Evolutionary conservation across 2,113 vertebrate species (phyloP), one percentile per base, ranked within the genome.

Genomic region (Octodon degus): DNA sequence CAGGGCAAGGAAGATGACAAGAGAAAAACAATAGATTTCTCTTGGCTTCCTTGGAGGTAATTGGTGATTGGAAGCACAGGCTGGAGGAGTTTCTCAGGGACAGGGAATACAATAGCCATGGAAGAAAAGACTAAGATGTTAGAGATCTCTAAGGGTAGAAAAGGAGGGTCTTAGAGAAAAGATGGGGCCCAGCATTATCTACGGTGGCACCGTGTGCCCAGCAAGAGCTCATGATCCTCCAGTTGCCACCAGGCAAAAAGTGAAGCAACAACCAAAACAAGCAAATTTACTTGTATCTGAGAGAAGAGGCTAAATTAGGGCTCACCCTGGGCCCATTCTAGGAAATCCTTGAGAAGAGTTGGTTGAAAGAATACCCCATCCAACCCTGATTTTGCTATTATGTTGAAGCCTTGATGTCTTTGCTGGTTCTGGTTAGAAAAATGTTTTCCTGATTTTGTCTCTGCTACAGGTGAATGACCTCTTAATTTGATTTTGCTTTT

Each of bases 271-370:
- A 25, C 55, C 40, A 72, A 27, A 58, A 30, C 37, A 63, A 98
- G 97, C 70, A 96, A 98, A 98, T 97, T 97, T 97, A 98, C 93
- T 98, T 98, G 97, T 97, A 91, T 97, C 89, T 96, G 96, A 97
- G 58, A 97, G 97, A 98, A 97, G 96, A 96, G 97, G 95, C 97
- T 97, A 98, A 98, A 98, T 97, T 96, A 98, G 96, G 96, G 97
- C 97, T 96, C 95, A 81, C 93, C 97, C 90, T 98, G 96, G 97
- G 97, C 86, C 96, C 93, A 70, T 96, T 98, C 98, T 98, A 98
- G 98, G 93, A 98, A 98, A 98, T 98, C 98, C 97, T 97, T 98
- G 97, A 98, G 97, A 98, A 98, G 98, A 98, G 97, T 98, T 98
- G 96, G 97, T 98, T 96, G 98, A 98, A 93, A 98, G 96, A 98